A percentile compares a stretch with the other conserved stretches of the same genome.
Evolutionary conservation across 53 echinoderm and acorn worm genomes (phyloP).

Genomic region (Holothuria leucospilota): DNA sequence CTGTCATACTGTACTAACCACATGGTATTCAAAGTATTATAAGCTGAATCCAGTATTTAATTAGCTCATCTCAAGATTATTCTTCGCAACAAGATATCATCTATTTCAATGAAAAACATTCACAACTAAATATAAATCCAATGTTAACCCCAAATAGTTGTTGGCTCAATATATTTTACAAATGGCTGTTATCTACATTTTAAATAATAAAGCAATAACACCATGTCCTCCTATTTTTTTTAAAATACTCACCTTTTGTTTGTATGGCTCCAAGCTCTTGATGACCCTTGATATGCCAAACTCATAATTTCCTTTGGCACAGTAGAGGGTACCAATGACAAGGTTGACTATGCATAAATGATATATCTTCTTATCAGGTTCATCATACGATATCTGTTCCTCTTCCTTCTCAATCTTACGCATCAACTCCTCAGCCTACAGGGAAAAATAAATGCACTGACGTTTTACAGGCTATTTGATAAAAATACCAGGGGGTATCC

Average conservation of each 20-base stretch:
- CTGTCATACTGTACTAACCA: no score
- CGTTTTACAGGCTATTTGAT: neutral
- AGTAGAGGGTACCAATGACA: constrained; percentile 97
- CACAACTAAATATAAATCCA: no score
- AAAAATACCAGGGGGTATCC: neutral
- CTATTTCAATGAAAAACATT: no score
- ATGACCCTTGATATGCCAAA: constrained; percentile 99
- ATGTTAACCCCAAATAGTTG: no score
- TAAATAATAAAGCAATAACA: no score
- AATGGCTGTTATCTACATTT: no score
- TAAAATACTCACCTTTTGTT: constrained; percentile 77
- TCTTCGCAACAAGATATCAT: neutral
- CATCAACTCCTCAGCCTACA: constrained; percentile 97
- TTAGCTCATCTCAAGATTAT: no score
- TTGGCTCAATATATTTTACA: no score
- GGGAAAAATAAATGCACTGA: neutral
- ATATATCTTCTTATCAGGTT: constrained; percentile 98
- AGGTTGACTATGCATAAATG: constrained; percentile 95
- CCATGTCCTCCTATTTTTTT: no score
- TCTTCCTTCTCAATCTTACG: constrained; percentile 99
- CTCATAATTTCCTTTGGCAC: constrained; percentile 99
- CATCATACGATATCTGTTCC: constrained; percentile 96
- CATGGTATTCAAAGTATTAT: no score
- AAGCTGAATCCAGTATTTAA: no score
- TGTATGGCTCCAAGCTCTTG: constrained; percentile 97